A percentile compares a stretch with the other conserved stretches of the same genome.
These are phyloP conservation scores for Trypoxylus dichotomus DNA, from an alignment of 1,140 invertebrate genomes.

Conservation along the genomic window DNA sequence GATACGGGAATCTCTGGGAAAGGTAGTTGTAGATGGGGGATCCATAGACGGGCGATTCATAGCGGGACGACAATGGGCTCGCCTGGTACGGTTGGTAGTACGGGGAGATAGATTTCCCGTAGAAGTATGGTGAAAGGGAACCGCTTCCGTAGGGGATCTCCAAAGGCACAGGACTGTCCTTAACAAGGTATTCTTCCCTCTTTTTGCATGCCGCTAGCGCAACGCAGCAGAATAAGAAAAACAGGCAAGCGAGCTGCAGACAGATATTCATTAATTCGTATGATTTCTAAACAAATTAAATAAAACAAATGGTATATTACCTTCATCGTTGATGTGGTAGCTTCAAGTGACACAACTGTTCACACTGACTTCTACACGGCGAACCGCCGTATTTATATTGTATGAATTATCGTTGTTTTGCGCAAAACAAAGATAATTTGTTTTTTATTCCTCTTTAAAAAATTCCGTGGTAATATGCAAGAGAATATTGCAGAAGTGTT, in stretches of 20 bases:
- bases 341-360: neutral
- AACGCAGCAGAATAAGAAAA: neutral
- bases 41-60: neutral
- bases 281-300: neutral
- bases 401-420: neutral
- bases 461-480: neutral
- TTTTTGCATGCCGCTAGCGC: slow-evolving; percentile 1
- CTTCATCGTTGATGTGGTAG: neutral
- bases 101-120: neutral
- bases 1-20: neutral
- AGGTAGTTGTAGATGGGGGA: neutral
- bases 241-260: neutral
- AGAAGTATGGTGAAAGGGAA: neutral
- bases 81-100: neutral
- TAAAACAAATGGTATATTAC: neutral
- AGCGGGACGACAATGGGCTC: neutral
- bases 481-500: neutral
- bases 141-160: neutral
- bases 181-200: neutral
- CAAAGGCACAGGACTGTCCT: neutral
- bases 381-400: neutral
- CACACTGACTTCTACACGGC: neutral
- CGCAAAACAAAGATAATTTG: neutral
- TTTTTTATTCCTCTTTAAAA: neutral
- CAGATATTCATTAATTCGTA: neutral